Percentiles rank a stretch among this genome's conserved stretches.
phyloP scores from a whole-genome alignment of 2,113 vertebrate genomes.

The Aptenodytes patagonicus region DNA sequence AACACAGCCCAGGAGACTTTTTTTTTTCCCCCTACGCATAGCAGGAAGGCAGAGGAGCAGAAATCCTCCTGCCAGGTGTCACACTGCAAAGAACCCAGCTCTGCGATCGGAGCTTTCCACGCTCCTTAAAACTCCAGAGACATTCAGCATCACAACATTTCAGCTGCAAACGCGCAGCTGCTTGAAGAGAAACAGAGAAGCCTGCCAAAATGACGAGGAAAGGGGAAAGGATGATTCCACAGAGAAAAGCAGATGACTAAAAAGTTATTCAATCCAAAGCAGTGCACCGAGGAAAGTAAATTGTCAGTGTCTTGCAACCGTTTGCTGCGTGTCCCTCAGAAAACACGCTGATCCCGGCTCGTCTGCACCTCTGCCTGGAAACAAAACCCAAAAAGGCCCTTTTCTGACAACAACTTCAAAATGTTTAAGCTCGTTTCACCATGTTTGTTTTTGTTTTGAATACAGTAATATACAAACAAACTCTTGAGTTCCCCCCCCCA shows the following conservation, averaged over 20 bases:
- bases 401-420: not conserved
- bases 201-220: not conserved
- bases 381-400: not conserved
- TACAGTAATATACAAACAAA: conserved; percentile 11
- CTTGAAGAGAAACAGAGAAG: not conserved
- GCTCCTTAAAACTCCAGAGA: not conserved
- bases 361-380: not conserved
- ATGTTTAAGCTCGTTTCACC: not conserved
- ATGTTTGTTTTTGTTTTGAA: conserved; percentile 29
- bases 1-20: not conserved
- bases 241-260: not conserved
- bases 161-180: not conserved
- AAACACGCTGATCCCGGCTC: not conserved
- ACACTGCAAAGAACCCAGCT: not conserved
- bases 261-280: not conserved
- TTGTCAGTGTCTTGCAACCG: not conserved
- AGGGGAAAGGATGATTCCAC: not conserved
- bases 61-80: not conserved
- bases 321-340: not conserved
- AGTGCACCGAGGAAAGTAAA: not conserved
- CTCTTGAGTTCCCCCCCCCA: not conserved
- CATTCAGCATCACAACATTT: not conserved
- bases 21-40: fast-evolving
- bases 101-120: fast-evolving
- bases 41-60: not conserved